These are phyloP conservation scores for Cecropterus lyciades DNA, from an alignment of 1,140 invertebrate genomes.

Conservation along the genomic window DNA sequence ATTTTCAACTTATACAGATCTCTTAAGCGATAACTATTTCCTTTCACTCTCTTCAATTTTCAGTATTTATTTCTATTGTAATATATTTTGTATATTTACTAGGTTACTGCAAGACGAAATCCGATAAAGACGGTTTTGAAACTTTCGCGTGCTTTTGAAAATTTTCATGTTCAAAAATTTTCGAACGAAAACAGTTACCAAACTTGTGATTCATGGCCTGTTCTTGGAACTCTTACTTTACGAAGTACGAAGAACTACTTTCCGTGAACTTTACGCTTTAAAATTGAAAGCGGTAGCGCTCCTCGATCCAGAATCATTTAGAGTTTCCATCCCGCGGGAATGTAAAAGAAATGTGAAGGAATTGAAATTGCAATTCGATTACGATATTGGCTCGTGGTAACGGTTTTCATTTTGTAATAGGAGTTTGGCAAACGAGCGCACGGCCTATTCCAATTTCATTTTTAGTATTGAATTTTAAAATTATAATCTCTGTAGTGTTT, in stretches of 20 bases:
- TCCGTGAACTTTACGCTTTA: constrained; percentile 20
- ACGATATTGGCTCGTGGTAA: constrained; percentile 35
- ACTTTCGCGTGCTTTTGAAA: not conserved
- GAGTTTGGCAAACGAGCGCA: constrained; percentile 27
- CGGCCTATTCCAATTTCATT: constrained; percentile 21
- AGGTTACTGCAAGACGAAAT: not conserved
- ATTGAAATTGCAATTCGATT: constrained; percentile 38
- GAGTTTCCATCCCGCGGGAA: constrained; percentile 24
- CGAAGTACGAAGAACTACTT: constrained; percentile 25
- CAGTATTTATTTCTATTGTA: no score
- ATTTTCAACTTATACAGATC: no score
- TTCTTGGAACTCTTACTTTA: not conserved
- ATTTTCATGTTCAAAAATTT: constrained; percentile 8
- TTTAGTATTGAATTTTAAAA: constrained; percentile 20
- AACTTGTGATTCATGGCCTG: constrained; percentile 20
- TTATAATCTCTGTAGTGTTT: constrained; percentile 9
- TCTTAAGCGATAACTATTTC: no score
- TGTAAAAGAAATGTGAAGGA: constrained; percentile 30
- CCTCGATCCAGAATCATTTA: constrained; percentile 29
- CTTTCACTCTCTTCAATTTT: no score
- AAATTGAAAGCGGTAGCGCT: constrained; percentile 24
- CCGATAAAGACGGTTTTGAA: not conserved
- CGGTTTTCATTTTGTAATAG: constrained; percentile 37
- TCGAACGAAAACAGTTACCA: constrained; percentile 6
- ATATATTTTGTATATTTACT: no score